Percentiles rank a stretch among this genome's conserved stretches.
Conservation (phyloP, 2,113 vertebrate genomes). For the Cavia aperea region DNA sequence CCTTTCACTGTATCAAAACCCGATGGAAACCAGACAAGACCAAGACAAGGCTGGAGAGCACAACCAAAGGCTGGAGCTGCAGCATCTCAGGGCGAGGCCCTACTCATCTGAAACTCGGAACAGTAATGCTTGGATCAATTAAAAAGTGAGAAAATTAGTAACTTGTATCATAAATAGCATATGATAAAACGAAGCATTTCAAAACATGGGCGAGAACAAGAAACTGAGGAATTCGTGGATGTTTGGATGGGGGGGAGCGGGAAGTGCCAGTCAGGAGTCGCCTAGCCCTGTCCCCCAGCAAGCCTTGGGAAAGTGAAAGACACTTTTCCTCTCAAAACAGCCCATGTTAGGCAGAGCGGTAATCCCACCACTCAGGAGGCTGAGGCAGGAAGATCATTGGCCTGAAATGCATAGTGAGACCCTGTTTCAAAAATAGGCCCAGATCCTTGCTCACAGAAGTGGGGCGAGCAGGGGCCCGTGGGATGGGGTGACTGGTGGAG, state of each 20-base stretch:
- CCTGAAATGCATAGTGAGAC: no score
- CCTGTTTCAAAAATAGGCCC: no score
- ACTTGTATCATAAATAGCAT: background rate
- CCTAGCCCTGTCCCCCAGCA: background rate
- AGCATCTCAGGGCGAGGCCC: background rate
- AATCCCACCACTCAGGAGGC: no score
- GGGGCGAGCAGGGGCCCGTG: background rate
- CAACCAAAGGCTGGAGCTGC: background rate
- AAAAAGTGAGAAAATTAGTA: background rate
- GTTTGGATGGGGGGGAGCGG: background rate
- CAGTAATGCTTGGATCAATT: background rate
- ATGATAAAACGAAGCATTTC: background rate
- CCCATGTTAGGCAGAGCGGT: no score
- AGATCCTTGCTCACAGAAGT: background rate
- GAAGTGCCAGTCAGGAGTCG: background rate
- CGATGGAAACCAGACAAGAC: background rate
- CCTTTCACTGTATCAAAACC: background rate
- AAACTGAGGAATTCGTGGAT: background rate
- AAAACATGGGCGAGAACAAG: background rate
- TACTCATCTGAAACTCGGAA: conserved; percentile 15
- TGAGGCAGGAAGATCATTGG: no score
- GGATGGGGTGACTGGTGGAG: rapidly evolving
- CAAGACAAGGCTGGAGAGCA: background rate
- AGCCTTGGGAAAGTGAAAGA: conserved; percentile 11
- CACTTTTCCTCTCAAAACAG: conserved; percentile 1